Conservation (phyloP, 2,888 invertebrate species). For the Eurytoma adleriae region DNA sequence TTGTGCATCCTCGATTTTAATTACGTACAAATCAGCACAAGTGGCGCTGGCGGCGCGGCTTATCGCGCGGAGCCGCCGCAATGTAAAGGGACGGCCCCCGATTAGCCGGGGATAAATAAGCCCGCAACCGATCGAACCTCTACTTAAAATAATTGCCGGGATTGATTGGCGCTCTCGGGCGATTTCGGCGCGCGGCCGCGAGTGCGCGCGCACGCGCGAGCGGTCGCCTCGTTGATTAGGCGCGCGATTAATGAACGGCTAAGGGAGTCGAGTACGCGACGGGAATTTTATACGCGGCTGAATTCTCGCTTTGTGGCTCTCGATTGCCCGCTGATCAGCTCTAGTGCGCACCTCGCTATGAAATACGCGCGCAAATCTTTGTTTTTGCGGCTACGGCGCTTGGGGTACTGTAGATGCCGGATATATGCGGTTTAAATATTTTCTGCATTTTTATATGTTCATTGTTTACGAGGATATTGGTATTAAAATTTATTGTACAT, state of each 20-base stretch:
- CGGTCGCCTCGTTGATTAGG: background rate
- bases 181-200: constrained; percentile 58
- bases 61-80: background rate
- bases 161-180: constrained; percentile 63
- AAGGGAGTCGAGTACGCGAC: background rate
- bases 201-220: background rate
- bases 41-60: constrained; percentile 8
- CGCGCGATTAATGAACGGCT: background rate
- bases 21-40: constrained; percentile 8
- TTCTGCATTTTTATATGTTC: too few relatives aligned
- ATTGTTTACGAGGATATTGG: too few relatives aligned
- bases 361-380: too few relatives aligned
- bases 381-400: too few relatives aligned
- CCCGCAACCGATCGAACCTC: constrained; percentile 45
- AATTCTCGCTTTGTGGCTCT: too few relatives aligned
- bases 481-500: too few relatives aligned
- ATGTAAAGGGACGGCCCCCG: background rate
- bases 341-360: too few relatives aligned
- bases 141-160: constrained; percentile 65
- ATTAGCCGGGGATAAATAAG: too few relatives aligned
- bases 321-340: too few relatives aligned
- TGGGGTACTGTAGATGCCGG: too few relatives aligned
- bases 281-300: too few relatives aligned
- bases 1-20: constrained; percentile 17
- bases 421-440: too few relatives aligned